Conservation (phyloP, 2,113 vertebrate species). For the Sorex araneus region DNA sequence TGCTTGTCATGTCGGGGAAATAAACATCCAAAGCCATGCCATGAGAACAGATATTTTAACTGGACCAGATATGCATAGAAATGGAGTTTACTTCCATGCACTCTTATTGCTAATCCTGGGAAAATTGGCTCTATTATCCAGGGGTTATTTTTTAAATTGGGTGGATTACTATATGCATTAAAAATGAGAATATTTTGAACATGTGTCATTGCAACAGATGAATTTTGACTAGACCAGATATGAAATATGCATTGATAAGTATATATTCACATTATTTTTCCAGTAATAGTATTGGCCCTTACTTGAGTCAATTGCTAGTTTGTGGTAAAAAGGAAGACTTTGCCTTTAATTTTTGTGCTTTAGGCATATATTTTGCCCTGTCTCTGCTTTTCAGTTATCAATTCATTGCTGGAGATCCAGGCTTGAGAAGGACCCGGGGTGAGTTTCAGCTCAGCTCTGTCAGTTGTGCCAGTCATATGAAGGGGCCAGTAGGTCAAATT, state of each 20-base stretch:
- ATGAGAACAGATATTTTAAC: conserved; percentile 42
- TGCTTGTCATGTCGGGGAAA: conserved; percentile 14
- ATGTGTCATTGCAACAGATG: conserved; percentile 20
- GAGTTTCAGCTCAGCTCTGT: too few species aligned
- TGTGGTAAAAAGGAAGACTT: not conserved
- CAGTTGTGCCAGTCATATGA: too few species aligned
- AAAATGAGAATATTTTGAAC: conserved; percentile 12
- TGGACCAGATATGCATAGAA: conserved; percentile 28
- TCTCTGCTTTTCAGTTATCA: conserved; percentile 21
- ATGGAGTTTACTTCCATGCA: not conserved
- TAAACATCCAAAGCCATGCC: conserved; percentile 5
- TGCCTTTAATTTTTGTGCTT: conserved; percentile 16
- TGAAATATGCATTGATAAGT: conserved; percentile 6
- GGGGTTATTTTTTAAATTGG: not conserved
- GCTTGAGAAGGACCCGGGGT: too few species aligned
- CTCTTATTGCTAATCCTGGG: conserved; percentile 16
- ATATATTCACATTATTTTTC: not conserved
- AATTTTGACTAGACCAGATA: conserved; percentile 1
- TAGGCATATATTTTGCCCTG: not conserved
- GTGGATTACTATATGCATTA: not conserved
- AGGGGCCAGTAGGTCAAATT: too few species aligned
- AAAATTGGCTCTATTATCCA: conserved; percentile 3
- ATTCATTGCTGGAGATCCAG: not conserved
- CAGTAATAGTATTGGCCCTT: not conserved
- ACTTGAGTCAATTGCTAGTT: not conserved